Conservation (phyloP, 2,797 vertebrate genomes). For the Sebastes paucispinis region DNA sequence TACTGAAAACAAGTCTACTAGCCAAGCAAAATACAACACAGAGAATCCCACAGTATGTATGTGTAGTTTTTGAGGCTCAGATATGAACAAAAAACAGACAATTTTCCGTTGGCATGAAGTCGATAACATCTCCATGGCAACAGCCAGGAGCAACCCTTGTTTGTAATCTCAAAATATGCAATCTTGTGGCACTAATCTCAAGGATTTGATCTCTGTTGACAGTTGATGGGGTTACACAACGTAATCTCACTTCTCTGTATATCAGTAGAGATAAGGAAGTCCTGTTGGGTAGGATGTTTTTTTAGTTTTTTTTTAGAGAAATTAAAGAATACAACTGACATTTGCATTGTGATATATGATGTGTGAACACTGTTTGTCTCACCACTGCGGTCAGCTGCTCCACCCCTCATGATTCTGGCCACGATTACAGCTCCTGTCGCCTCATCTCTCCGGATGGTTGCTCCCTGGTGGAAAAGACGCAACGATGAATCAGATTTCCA, state of each 20-base stretch:
- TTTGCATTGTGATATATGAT: not conserved
- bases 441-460: slow-evolving; percentile 92
- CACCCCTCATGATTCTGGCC: slow-evolving; percentile 94
- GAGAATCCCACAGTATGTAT: not conserved
- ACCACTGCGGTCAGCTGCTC: slow-evolving; percentile 94
- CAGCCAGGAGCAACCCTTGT: slow-evolving; percentile 41
- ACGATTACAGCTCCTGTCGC: slow-evolving; percentile 91
- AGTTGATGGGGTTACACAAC: slow-evolving; percentile 54
- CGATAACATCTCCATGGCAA: slow-evolving; percentile 56
- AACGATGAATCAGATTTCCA: slow-evolving; percentile 3
- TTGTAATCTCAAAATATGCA: slow-evolving; percentile 75
- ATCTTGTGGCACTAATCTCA: slow-evolving; percentile 76
- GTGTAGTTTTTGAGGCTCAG: not conserved
- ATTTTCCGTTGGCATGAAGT: slow-evolving; percentile 1
- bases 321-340: not conserved
- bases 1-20: not conserved
- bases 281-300: not conserved
- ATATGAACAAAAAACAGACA: not conserved
- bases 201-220: slow-evolving; percentile 71
- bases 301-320: not conserved
- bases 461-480: slow-evolving; percentile 81
- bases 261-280: slow-evolving; percentile 36
- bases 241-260: slow-evolving; percentile 61
- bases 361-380: slow-evolving; percentile 53
- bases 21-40: not conserved